A percentile compares a stretch with the other conserved stretches of the same genome.
Evolutionary conservation across 1,140 invertebrate species (phyloP).

Genomic region (Drosophila asahinai): DNA sequence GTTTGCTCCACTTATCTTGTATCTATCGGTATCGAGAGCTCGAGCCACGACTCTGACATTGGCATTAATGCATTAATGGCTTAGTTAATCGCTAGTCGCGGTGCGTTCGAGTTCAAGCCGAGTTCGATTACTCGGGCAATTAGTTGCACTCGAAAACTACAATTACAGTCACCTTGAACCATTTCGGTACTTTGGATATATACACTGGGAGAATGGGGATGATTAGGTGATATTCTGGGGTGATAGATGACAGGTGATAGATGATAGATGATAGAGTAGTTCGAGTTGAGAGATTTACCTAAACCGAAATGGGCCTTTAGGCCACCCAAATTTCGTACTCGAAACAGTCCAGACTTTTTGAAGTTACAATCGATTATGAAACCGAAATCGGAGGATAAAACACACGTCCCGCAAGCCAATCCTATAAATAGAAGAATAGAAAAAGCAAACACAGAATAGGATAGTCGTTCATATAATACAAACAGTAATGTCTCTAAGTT

Average conservation of each 20-base stretch:
- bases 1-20: slow-evolving; percentile 32
- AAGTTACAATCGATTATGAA: slow-evolving; percentile 95
- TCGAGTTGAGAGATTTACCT: slow-evolving; percentile 87
- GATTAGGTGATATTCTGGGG: background rate
- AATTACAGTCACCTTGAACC: slow-evolving; percentile 42
- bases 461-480: slow-evolving; percentile 72
- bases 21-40: slow-evolving; percentile 17
- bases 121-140: slow-evolving; percentile 45
- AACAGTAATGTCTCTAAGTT: slow-evolving; percentile 42
- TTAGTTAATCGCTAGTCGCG: slow-evolving; percentile 68
- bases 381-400: slow-evolving; percentile 94
- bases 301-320: slow-evolving; percentile 94
- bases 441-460: slow-evolving; percentile 82
- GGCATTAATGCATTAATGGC: slow-evolving; percentile 79
- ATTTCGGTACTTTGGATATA: slow-evolving; percentile 23
- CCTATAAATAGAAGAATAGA: slow-evolving; percentile 86
- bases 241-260: background rate
- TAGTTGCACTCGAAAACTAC: slow-evolving; percentile 36
- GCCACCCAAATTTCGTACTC: slow-evolving; percentile 94
- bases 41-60: slow-evolving; percentile 70
- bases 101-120: slow-evolving; percentile 16
- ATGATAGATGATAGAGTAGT: slow-evolving; percentile 14
- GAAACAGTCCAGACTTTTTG: slow-evolving; percentile 95
- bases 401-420: slow-evolving; percentile 89
- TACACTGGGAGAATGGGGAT: slow-evolving; percentile 18